These are phyloP conservation scores for Polydesmus complanatus DNA, from an alignment of 2,888 invertebrate genomes.

Conservation along the genomic window DNA sequence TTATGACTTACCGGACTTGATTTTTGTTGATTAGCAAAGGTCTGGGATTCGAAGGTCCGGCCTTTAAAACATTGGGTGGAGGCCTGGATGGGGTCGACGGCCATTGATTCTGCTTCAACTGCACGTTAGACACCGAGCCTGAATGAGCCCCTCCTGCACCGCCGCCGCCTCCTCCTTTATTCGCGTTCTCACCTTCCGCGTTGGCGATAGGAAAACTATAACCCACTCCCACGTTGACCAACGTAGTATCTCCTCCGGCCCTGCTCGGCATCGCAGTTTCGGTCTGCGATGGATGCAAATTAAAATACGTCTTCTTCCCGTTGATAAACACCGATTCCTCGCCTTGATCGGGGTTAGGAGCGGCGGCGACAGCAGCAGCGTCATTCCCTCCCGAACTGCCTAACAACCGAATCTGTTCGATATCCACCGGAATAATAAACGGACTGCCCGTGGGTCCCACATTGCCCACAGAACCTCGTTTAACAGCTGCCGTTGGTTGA, in stretches of 20 bases:
- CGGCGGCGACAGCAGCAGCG: neutral
- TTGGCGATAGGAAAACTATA: constrained; percentile 14
- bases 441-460: constrained; percentile 33
- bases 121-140: constrained; percentile 25
- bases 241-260: constrained; percentile 16
- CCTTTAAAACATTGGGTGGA: constrained; percentile 17
- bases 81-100: constrained; percentile 14
- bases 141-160: constrained; percentile 23
- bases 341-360: constrained; percentile 47
- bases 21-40: constrained; percentile 19
- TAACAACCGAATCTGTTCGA: constrained; percentile 39
- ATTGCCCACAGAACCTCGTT: neutral
- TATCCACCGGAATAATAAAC: constrained; percentile 45
- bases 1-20: constrained; percentile 19
- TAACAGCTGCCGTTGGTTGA: constrained; percentile 9
- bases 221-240: constrained; percentile 21
- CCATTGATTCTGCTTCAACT: constrained; percentile 15
- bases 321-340: constrained; percentile 57
- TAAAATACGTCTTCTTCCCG: constrained; percentile 75
- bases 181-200: neutral
- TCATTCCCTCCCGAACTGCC: neutral
- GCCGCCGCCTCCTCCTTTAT: constrained; percentile 36
- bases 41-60: neutral
- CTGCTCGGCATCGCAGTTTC: constrained; percentile 2
- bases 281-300: constrained; percentile 44